Percentiles rank a stretch among this genome's conserved stretches.
phyloP scores from a whole-genome alignment of 2,113 vertebrate species.

The Oceanodroma tethys region DNA sequence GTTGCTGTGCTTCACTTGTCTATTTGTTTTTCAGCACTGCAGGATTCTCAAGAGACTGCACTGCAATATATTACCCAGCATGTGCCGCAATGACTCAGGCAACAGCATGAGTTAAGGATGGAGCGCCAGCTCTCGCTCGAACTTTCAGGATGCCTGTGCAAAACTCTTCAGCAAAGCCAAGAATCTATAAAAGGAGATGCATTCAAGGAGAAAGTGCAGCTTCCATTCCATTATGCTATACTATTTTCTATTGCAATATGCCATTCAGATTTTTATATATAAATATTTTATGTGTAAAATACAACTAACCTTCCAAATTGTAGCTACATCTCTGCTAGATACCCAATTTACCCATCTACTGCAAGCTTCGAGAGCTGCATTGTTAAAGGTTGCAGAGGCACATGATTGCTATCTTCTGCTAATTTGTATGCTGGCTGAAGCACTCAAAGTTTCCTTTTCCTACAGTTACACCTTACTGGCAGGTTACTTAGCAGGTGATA shows the following conservation, averaged over 20 bases:
- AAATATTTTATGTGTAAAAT: neutral
- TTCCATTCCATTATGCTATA: neutral
- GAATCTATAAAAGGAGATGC: slow-evolving; percentile 7
- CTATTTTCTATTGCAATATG: neutral
- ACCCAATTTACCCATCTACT: neutral
- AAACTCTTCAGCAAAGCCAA: slow-evolving; percentile 17
- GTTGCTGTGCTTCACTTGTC: neutral
- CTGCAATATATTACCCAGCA: neutral
- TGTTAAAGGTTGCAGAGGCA: neutral
- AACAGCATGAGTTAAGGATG: neutral
- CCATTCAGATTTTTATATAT: neutral
- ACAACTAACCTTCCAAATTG: neutral
- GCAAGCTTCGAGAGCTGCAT: neutral
- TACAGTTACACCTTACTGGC: neutral
- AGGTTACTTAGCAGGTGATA: neutral
- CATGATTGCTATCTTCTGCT: neutral
- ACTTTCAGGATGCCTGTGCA: neutral
- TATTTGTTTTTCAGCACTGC: slow-evolving; percentile 10
- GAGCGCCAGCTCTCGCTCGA: neutral
- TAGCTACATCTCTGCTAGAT: neutral
- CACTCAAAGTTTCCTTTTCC: neutral
- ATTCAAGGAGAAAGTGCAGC: neutral
- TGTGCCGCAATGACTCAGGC: slow-evolving; percentile 48
- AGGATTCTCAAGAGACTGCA: neutral
- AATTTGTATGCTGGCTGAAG: neutral